A percentile compares a stretch with the other conserved stretches of the same genome.
These are phyloP conservation scores for Plodia interpunctella DNA, from an alignment of 1,140 invertebrate genomes.

Conservation along the genomic window DNA sequence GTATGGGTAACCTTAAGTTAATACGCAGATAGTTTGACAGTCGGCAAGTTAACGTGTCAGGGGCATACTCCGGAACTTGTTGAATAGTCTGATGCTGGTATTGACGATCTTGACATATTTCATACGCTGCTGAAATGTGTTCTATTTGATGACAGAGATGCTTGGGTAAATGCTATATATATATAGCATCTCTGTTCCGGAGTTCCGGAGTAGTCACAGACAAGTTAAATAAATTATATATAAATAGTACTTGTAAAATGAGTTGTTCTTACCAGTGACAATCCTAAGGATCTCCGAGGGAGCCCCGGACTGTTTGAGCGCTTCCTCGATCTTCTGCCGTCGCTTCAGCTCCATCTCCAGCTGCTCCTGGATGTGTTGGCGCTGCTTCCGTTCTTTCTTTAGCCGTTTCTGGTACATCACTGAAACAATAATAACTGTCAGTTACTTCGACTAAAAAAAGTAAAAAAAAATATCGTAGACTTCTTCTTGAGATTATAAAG, in stretches of 20 bases:
- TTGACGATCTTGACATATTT: conserved; percentile 40
- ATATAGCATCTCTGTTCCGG: no score
- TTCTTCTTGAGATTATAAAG: no score
- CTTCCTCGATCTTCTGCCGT: conserved; percentile 87
- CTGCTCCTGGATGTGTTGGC: conserved; percentile 90
- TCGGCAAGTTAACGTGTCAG: conserved; percentile 74
- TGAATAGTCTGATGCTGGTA: conserved; percentile 48
- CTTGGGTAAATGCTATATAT: no score
- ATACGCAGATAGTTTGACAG: conserved; percentile 69
- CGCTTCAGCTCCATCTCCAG: conserved; percentile 87
- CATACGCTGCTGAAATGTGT: not conserved
- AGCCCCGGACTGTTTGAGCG: conserved; percentile 86
- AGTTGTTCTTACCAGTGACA: conserved; percentile 81
- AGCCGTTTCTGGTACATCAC: conserved; percentile 91
- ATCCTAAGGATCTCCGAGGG: conserved; percentile 85
- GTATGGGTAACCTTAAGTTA: conserved; percentile 30
- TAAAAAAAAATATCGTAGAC: no score
- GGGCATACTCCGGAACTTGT: conserved; percentile 52
- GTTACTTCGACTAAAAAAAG: no score
- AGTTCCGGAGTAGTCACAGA: no score
- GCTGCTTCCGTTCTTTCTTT: conserved; percentile 89
- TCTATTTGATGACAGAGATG: not conserved
- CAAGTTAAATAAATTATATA: no score
- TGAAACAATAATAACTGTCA: conserved; percentile 75
- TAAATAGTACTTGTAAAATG: no score